phyloP scores from a whole-genome alignment of 2,113 vertebrate species.

The Rhinolophus sinicus region DNA sequence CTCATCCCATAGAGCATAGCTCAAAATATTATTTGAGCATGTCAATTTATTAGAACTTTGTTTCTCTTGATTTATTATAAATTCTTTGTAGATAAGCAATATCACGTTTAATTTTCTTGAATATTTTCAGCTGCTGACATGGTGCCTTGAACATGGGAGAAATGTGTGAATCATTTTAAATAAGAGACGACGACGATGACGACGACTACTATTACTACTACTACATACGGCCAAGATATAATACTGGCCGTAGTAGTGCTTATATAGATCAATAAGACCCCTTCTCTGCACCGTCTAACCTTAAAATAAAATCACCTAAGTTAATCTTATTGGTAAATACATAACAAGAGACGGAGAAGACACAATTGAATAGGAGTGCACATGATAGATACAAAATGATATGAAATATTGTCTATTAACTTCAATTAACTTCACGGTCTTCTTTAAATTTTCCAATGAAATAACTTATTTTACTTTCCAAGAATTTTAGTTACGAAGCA shows the following conservation, averaged over 20 bases:
- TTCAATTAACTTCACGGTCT: background rate
- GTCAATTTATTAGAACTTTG: background rate
- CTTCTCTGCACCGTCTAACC: background rate
- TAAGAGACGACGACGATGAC: background rate
- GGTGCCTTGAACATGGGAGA: background rate
- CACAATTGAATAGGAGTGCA: background rate
- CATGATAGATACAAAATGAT: background rate
- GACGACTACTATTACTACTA: background rate
- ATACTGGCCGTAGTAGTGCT: background rate
- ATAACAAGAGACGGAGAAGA: background rate
- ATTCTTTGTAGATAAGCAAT: background rate
- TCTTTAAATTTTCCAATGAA: constrained; percentile 16
- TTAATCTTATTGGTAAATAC: background rate
- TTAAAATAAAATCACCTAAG: background rate
- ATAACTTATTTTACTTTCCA: background rate
- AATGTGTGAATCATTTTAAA: background rate
- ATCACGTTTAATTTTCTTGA: background rate
- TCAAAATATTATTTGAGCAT: background rate
- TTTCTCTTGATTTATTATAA: constrained; percentile 17
- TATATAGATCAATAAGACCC: background rate
- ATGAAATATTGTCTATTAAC: background rate
- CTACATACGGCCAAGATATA: background rate
- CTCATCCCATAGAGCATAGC: background rate
- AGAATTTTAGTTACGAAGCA: background rate
- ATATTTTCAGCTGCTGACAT: background rate